phyloP scores from a whole-genome alignment of 2,113 vertebrate species.

The Toxotes chatareus region DNA sequence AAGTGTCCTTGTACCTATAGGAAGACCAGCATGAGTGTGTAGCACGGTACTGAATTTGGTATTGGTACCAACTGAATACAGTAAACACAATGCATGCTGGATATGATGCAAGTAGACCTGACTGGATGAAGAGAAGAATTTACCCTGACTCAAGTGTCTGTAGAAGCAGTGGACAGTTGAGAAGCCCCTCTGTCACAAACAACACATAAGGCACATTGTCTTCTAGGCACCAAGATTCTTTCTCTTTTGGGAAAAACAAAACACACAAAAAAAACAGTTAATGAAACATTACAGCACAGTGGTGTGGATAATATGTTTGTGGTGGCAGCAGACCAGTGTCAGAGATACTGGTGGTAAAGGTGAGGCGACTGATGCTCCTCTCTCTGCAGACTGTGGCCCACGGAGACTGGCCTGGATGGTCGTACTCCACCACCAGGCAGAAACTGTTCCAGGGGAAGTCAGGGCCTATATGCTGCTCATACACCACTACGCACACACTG shows the following conservation, averaged over 20 bases:
- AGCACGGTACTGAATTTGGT: no score
- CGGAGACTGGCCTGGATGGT: conserved; percentile 86
- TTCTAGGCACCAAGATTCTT: conserved; percentile 76
- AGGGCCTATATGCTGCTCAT: conserved; percentile 86
- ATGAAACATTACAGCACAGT: neutral
- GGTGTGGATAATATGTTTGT: neutral
- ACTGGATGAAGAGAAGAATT: conserved; percentile 46
- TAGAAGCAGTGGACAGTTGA: conserved; percentile 86
- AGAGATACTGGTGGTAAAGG: conserved; percentile 84
- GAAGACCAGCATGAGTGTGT: neutral
- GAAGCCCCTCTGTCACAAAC: conserved; percentile 90
- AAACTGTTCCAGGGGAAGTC: conserved; percentile 93
- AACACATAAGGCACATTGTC: conserved; percentile 88
- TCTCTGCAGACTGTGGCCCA: conserved; percentile 87
- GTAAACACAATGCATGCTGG: no score
- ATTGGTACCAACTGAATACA: no score
- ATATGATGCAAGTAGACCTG: neutral
- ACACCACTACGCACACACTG: conserved; percentile 85
- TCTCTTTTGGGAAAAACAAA: conserved; percentile 26
- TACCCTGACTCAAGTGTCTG: conserved; percentile 91
- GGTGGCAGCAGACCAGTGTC: conserved; percentile 64
- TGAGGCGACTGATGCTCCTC: conserved; percentile 83
- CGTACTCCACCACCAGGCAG: conserved; percentile 90
- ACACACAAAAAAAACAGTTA: neutral
- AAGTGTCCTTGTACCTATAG: no score